These are phyloP conservation scores for Tragulus kanchil DNA, from an alignment of 2,113 vertebrate genomes.

Conservation along the genomic window DNA sequence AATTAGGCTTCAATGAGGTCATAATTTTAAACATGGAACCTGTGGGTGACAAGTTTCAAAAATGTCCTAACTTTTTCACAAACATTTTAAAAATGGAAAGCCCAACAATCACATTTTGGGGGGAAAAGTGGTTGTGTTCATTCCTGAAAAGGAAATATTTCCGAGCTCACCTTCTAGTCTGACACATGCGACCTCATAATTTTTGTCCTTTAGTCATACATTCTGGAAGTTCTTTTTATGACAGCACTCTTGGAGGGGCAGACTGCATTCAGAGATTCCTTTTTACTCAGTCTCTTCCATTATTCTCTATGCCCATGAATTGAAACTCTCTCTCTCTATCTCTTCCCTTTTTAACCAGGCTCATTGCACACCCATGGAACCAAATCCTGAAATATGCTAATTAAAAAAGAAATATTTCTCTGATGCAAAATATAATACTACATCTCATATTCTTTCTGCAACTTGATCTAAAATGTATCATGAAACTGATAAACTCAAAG, in stretches of 20 bases:
- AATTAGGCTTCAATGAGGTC: neutral
- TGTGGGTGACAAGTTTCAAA: neutral
- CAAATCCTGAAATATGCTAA: neutral
- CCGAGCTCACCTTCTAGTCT: neutral
- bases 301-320: neutral
- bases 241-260: neutral
- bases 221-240: neutral
- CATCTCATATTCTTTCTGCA: neutral
- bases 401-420: neutral
- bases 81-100: neutral
- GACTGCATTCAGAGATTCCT: neutral
- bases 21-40: neutral
- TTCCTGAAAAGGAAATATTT: neutral
- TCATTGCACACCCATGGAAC: rapidly evolving
- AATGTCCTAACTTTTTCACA: neutral
- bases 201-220: neutral
- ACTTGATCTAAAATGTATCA: neutral
- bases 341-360: neutral
- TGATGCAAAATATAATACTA: neutral
- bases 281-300: neutral
- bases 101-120: neutral
- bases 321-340: neutral
- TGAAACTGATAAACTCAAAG: neutral
- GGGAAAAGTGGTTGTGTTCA: too few relatives aligned
- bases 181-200: too few relatives aligned